Percentiles rank a stretch among this genome's conserved stretches.
Evolutionary conservation across 2,797 vertebrate genomes (phyloP).

Genomic region (Valencia hispanica): DNA sequence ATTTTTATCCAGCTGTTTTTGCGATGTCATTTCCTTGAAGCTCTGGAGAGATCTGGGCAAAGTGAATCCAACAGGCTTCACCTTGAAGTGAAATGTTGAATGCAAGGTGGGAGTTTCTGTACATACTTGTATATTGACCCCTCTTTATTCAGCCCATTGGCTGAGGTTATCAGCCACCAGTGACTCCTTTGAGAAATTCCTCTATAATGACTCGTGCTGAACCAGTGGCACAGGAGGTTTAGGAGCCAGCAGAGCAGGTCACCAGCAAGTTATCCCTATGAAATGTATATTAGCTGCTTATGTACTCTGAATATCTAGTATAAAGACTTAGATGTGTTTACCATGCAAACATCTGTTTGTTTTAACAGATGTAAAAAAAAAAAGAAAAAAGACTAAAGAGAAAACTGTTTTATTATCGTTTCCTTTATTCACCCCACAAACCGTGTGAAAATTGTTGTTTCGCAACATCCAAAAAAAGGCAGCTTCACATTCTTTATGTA

Average conservation of each 20-base stretch:
- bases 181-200: slow-evolving; percentile 59
- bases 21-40: not conserved
- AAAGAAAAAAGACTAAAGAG: slow-evolving; percentile 1
- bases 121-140: slow-evolving; percentile 74
- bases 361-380: not conserved
- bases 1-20: not conserved
- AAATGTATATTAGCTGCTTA: slow-evolving; percentile 34
- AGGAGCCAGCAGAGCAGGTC: slow-evolving; percentile 5
- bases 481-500: slow-evolving; percentile 52
- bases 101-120: slow-evolving; percentile 30
- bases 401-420: slow-evolving; percentile 34
- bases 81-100: slow-evolving; percentile 15
- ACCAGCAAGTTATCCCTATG: slow-evolving; percentile 8
- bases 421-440: slow-evolving; percentile 68
- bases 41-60: not conserved
- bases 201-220: slow-evolving; percentile 45
- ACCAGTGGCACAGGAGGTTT: slow-evolving; percentile 26
- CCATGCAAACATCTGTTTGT: not conserved
- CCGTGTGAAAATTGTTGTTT: slow-evolving; percentile 44
- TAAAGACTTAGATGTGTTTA: not conserved
- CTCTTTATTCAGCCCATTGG: slow-evolving; percentile 50
- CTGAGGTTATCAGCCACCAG: slow-evolving; percentile 68
- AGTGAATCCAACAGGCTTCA: not conserved
- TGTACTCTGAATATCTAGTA: not conserved
- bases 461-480: slow-evolving; percentile 51